phyloP scores from a whole-genome alignment of 2,797 vertebrate species.

The Eulemur mongoz region DNA sequence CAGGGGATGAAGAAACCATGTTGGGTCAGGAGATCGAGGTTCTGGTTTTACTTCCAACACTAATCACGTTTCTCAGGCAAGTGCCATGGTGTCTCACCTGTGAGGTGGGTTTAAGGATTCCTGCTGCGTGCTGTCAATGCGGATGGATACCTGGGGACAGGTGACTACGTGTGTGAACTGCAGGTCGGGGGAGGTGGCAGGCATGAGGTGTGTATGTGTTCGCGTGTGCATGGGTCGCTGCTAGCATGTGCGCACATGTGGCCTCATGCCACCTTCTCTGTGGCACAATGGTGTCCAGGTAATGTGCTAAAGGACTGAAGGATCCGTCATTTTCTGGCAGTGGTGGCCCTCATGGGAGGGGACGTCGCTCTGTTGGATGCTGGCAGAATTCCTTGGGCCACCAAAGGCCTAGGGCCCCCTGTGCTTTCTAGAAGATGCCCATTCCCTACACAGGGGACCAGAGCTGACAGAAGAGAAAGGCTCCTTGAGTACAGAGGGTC shows the following conservation, averaged over 20 bases:
- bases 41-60: background rate
- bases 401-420: background rate
- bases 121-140: too few relatives aligned
- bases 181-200: background rate
- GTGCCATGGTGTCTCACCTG: rapidly evolving
- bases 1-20: background rate
- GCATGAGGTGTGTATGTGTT: rapidly evolving
- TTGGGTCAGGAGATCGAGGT: background rate
- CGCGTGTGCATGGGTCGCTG: rapidly evolving
- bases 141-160: rapidly evolving
- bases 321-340: background rate
- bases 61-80: background rate
- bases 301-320: background rate
- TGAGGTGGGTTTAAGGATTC: background rate
- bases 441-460: background rate
- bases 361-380: background rate
- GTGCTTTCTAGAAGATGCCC: background rate
- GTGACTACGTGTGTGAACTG: rapidly evolving
- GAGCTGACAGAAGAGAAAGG: background rate
- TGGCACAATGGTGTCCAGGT: too few relatives aligned
- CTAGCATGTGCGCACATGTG: rapidly evolving
- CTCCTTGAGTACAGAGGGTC: background rate
- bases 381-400: background rate
- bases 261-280: background rate
- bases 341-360: background rate